phyloP scores from a whole-genome alignment of 2,113 vertebrate genomes.

The Xenotilapia longispinis region DNA sequence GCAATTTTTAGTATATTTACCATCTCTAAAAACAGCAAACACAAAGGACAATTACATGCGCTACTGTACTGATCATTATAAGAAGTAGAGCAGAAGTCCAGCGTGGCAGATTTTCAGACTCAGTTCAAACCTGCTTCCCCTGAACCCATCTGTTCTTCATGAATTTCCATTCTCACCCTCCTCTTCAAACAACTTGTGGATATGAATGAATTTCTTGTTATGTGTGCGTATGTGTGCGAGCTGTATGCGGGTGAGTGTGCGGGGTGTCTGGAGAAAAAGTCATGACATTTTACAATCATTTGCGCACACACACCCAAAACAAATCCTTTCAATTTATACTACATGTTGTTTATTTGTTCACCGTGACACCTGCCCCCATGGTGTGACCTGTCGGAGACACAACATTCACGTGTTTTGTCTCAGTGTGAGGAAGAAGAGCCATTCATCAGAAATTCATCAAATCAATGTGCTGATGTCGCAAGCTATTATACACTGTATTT shows the following conservation, averaged over 20 bases:
- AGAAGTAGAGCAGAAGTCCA: background rate
- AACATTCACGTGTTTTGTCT: background rate
- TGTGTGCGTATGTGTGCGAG: background rate
- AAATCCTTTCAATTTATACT: background rate
- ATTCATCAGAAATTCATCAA: constrained; percentile 8
- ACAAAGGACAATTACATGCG: background rate
- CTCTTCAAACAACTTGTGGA: constrained; percentile 49
- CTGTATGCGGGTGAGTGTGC: background rate
- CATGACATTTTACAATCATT: background rate
- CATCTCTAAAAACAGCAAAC: background rate
- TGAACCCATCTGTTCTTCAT: constrained; percentile 50
- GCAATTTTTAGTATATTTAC: background rate
- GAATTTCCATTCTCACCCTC: constrained; percentile 48
- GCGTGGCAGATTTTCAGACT: constrained; percentile 16
- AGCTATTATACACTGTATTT: background rate
- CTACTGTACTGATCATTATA: background rate
- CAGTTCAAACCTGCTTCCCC: constrained; percentile 15
- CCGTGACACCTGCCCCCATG: background rate
- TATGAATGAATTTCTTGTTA: constrained; percentile 2
- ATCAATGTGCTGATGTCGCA: constrained; percentile 2
- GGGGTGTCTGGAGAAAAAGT: background rate
- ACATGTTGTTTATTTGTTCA: background rate
- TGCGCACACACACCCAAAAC: background rate
- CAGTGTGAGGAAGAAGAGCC: background rate
- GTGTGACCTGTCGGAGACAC: background rate